Conservation (phyloP, 2,797 vertebrate genomes). For the Cephalopachus bancanus region DNA sequence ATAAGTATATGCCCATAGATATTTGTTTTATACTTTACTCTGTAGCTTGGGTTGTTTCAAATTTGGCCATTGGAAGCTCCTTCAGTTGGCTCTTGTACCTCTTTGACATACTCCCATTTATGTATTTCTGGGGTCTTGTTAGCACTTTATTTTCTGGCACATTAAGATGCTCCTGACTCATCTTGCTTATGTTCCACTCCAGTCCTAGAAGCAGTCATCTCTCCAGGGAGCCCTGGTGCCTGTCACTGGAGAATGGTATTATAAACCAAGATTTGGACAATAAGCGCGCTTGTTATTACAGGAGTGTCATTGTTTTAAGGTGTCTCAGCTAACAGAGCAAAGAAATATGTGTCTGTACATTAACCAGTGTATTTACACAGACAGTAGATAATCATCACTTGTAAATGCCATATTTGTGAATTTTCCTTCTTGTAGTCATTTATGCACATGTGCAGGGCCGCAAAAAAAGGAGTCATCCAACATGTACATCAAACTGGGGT, state of each 20-base stretch:
- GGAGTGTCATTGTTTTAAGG: not conserved
- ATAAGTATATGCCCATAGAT: not conserved
- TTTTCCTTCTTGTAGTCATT: not conserved
- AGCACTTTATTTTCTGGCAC: not conserved
- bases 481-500: not conserved
- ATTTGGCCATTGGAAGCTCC: not conserved
- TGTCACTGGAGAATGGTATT: not conserved
- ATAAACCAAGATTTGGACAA: not conserved
- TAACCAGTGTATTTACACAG: not conserved
- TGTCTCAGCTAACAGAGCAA: not conserved
- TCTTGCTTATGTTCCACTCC: not conserved
- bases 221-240: not conserved
- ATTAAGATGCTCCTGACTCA: not conserved
- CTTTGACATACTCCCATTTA: not conserved
- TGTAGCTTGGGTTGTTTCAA: not conserved
- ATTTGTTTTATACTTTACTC: not conserved
- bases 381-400: not conserved
- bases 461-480: not conserved
- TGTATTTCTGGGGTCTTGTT: not conserved
- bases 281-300: not conserved
- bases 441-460: not conserved
- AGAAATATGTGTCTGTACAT: not conserved
- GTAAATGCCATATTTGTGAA: not conserved
- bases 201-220: not conserved
- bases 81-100: not conserved